phyloP scores from a whole-genome alignment of 2,888 invertebrate genomes.

The Acrocera orbiculus region DNA sequence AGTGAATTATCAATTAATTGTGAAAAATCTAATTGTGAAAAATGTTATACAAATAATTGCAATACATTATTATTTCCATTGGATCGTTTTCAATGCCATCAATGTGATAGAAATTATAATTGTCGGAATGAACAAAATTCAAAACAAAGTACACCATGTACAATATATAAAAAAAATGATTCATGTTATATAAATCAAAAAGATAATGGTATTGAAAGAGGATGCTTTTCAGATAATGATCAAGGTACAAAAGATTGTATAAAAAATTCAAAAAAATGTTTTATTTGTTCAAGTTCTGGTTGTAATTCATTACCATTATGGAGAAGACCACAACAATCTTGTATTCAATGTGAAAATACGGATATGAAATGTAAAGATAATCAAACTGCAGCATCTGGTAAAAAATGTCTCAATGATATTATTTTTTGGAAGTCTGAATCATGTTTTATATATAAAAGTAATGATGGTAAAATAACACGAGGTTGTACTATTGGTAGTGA shows the following conservation, averaged over 20 bases:
- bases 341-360: constrained; percentile 11
- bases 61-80: not conserved
- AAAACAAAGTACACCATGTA: not conserved
- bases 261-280: constrained; percentile 15
- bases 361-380: no score
- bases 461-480: no score
- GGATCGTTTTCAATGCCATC: constrained; percentile 1
- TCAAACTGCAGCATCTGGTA: no score
- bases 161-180: not conserved
- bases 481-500: no score
- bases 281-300: constrained; percentile 15
- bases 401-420: no score
- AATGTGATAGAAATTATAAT: not conserved
- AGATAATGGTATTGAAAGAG: constrained; percentile 18
- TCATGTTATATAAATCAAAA: not conserved
- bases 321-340: constrained; percentile 6
- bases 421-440: no score
- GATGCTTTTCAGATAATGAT: constrained; percentile 17
- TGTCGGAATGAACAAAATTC: not conserved
- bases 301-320: constrained; percentile 16
- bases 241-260: constrained; percentile 9
- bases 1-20: not conserved
- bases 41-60: not conserved
- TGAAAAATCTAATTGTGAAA: no score
- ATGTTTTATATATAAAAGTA: no score